A percentile compares a stretch with the other conserved stretches of the same genome.
Conservation (phyloP, 2,888 invertebrate genomes). For the Parasteatoda lunata region DNA sequence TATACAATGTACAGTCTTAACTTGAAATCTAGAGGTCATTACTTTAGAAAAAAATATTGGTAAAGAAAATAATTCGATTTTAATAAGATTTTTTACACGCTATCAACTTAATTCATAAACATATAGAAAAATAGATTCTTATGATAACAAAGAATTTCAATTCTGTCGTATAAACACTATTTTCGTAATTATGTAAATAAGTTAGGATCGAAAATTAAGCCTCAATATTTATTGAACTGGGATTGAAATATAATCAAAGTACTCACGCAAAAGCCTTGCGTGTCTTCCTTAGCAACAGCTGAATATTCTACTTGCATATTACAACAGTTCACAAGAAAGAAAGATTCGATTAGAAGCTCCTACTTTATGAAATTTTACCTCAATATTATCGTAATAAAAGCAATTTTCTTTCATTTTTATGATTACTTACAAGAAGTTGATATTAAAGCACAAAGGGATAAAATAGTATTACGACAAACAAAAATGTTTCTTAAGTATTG, state of each 20-base stretch:
- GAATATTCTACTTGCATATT: constrained; percentile 16
- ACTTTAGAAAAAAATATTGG: too few relatives aligned
- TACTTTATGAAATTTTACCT: constrained; percentile 28
- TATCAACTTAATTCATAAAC: background rate
- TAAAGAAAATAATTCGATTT: background rate
- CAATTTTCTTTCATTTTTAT: constrained; percentile 32
- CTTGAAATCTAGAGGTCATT: too few relatives aligned
- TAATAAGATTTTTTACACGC: background rate
- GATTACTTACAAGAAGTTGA: background rate
- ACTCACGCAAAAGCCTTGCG: constrained; percentile 55
- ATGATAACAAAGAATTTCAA: constrained; percentile 4
- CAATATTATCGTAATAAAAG: constrained; percentile 27
- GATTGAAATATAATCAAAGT: constrained; percentile 36
- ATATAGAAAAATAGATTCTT: background rate
- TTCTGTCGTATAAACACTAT: background rate
- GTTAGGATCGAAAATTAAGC: constrained; percentile 31
- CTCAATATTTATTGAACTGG: constrained; percentile 46
- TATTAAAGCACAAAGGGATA: too few relatives aligned
- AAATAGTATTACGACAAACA: too few relatives aligned
- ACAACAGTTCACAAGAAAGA: constrained; percentile 8
- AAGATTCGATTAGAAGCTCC: constrained; percentile 34
- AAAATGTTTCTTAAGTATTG: too few relatives aligned
- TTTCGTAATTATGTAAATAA: background rate
- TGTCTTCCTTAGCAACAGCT: constrained; percentile 37
- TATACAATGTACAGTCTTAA: too few relatives aligned